These are phyloP conservation scores for Metellina segmentata DNA, from an alignment of 2,888 invertebrate genomes.

Conservation along the genomic window DNA sequence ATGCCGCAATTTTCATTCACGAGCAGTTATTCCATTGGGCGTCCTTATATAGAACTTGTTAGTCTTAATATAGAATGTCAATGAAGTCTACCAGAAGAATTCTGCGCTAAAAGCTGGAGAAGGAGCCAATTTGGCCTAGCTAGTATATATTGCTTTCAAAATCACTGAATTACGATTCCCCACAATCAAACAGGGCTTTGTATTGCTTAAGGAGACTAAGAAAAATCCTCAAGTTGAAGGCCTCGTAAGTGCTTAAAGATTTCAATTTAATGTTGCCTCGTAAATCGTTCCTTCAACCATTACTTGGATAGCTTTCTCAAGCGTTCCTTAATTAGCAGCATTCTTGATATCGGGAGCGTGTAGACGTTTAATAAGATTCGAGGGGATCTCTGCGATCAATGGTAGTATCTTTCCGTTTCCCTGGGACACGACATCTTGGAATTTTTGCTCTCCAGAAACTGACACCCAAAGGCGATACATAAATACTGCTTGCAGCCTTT, in stretches of 20 bases:
- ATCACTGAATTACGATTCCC: not conserved
- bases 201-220: not conserved
- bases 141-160: slow-evolving; percentile 16
- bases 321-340: slow-evolving; percentile 40
- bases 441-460: not conserved
- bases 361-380: slow-evolving; percentile 40
- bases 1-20: too few relatives aligned
- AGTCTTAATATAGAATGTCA: too few relatives aligned
- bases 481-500: not conserved
- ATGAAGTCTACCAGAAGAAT: too few relatives aligned
- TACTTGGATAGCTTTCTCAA: slow-evolving; percentile 10
- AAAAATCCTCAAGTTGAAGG: not conserved
- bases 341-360: slow-evolving; percentile 14
- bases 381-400: not conserved
- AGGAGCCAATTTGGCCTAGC: slow-evolving; percentile 2
- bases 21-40: too few relatives aligned
- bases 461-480: not conserved
- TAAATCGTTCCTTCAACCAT: slow-evolving; percentile 23
- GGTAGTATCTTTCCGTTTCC: not conserved
- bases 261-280: slow-evolving; percentile 26
- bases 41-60: too few relatives aligned
- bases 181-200: not conserved
- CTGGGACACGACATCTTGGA: not conserved
- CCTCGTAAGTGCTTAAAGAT: not conserved
- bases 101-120: too few relatives aligned